Percentiles rank a stretch among this genome's conserved stretches.
These are phyloP conservation scores for Torymus texanus DNA, from an alignment of 2,888 invertebrate genomes.

Conservation along the genomic window DNA sequence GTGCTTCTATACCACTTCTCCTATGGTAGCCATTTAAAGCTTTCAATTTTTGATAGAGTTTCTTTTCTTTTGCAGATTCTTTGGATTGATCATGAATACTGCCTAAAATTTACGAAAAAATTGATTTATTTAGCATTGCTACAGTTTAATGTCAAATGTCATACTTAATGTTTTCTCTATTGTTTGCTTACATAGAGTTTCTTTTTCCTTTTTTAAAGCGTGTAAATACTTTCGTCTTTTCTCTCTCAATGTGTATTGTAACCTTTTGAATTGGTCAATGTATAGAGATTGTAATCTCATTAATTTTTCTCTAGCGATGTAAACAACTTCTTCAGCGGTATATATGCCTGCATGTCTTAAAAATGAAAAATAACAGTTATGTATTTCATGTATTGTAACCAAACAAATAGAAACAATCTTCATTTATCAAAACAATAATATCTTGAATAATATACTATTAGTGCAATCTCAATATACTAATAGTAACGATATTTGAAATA, in stretches of 20 bases:
- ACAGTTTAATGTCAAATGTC: background rate
- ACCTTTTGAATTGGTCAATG: conserved; percentile 86
- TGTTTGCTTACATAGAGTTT: conserved; percentile 81
- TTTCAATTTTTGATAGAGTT: conserved; percentile 87
- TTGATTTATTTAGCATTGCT: conserved; percentile 23
- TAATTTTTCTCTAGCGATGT: conserved; percentile 85
- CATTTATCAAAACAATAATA: no score
- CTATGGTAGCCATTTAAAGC: conserved; percentile 88
- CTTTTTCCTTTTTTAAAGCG: conserved; percentile 85
- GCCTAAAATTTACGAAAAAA: conserved; percentile 75
- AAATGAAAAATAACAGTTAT: conserved; percentile 64
- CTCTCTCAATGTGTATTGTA: conserved; percentile 84
- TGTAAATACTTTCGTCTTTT: conserved; percentile 85
- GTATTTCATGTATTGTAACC: conserved; percentile 8
- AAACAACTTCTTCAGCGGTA: conserved; percentile 91
- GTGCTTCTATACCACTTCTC: conserved; percentile 86
- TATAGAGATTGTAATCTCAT: conserved; percentile 88
- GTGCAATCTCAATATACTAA: no score
- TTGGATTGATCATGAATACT: conserved; percentile 86
- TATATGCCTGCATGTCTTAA: conserved; percentile 90
- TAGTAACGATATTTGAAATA: no score
- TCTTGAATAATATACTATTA: no score
- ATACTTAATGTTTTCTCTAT: conserved; percentile 16
- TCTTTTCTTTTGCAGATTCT: conserved; percentile 82
- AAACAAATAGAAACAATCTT: no score